Evolutionary conservation across 2,113 vertebrate genomes (phyloP), one percentile per base, ranked within the genome.

Genomic region (Esox niger): DNA sequence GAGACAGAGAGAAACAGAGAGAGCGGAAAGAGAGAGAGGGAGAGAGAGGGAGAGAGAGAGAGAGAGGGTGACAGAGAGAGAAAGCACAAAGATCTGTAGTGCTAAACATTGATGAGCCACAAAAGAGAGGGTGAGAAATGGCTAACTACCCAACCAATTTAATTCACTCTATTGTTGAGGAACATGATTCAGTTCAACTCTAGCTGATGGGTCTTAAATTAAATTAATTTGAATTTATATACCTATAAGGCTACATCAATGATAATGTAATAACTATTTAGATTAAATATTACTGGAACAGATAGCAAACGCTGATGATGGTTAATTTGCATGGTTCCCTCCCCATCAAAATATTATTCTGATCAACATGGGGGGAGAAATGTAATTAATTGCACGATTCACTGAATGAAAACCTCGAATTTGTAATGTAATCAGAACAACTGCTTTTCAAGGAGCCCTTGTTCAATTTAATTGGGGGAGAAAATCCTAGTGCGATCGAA

Each of bases 351-450:
- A 84, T 84, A 90, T 85, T 88, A 86, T 82, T 87, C 84, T 80
- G 82, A 88, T 88, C 83, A 86, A 74, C 86, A 87, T 83, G 74
- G 38, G 74, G 38, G 77, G 64, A 84, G 77, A 84, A 85, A 90
- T 86, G 75, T 86, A 88, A 90, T 90, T 88, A 88, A 90, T 88
- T 90, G 86, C 81, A 77, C 79, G 87, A 88, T 88, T 90, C 86
- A 84, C 77, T 85, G 87, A 90, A 87, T 86, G 84, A 87, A 64
- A 88, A 81, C 84, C 83, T 78, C 52, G 74, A 87, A 90, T 87
- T 88, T 87, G 87, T 88, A 88, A 86, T 87, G 87, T 87, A 90
- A 90, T 90, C 88, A 88, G 84, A 90, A 88, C 86, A 88, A 90
- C 84, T 84, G 86, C 84, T 88, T 89, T 90, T 88, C 84, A 88